Evolutionary conservation across 1,140 invertebrate species (phyloP).

Genomic region (Harpegnathos saltator): DNA sequence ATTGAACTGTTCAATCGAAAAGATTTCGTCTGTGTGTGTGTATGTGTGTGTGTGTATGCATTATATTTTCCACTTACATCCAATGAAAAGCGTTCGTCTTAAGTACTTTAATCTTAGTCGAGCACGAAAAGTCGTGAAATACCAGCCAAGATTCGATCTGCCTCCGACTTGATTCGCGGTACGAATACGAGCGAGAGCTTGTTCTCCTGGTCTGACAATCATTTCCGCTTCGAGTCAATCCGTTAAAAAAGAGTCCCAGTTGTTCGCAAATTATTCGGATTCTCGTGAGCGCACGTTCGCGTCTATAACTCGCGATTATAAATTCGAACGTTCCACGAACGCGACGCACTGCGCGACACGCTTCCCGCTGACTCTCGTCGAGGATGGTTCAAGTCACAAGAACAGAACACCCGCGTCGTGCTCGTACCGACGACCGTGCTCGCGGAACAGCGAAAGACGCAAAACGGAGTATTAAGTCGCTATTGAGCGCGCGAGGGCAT

Average conservation of each 20-base stretch:
- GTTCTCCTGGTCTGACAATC: not conserved
- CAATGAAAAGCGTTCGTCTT: not conserved
- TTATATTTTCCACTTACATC: not conserved
- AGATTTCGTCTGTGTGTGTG: not conserved
- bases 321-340: not conserved
- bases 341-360: too few species aligned
- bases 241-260: not conserved
- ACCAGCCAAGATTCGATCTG: too few species aligned
- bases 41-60: too few species aligned
- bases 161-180: too few species aligned
- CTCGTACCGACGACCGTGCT: not conserved
- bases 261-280: not conserved
- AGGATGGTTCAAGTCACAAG: not conserved
- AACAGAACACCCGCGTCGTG: not conserved
- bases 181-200: too few species aligned
- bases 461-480: slow-evolving; percentile 47
- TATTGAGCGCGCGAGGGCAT: not conserved
- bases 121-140: too few species aligned
- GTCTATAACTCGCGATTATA: slow-evolving; percentile 17
- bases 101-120: slow-evolving; percentile 28
- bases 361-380: too few species aligned
- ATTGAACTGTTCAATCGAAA: not conserved
- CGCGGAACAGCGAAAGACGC: not conserved
- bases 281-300: not conserved
- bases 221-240: not conserved